Base-by-base conservation (phyloP, 2,113 vertebrate species). In the Mormyrus iriodes region DNA sequence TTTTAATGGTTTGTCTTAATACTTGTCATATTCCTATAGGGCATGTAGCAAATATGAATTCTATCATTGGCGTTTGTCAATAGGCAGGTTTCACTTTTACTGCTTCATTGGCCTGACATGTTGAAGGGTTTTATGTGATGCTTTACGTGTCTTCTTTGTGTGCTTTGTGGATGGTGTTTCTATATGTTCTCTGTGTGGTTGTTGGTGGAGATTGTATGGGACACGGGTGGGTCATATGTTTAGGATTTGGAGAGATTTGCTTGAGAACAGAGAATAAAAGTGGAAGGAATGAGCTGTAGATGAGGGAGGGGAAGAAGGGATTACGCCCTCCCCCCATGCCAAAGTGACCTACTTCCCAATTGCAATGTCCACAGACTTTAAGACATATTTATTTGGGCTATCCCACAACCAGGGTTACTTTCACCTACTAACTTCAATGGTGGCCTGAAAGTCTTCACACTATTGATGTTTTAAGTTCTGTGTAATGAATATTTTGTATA, bases 171-270 rank as follows among this genome's bases (percentile, higher is more conserved):
- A 44, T 58, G 39, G 86, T 88, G 19, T 46, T 12, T n/a, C 17
- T 53, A 10, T 19, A 48, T 76, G 88, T 73, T 88, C 58, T 83
- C 65, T 82, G 85, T 90, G 49, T 90, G 92, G 89, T 73, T 92
- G 52, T 92, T 92, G 90, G 58, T 91, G 91, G 90, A 92, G 94
- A 94, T 94, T 93, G 92, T 87, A 84, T 24, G 44, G 31, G 89
- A 69, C 90, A 90, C 15, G 84, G 21, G 53, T n/a, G 21, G 92
- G 93, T 95, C 94, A 95, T 95, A 94, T 92, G 94, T 92, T 93
- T 92, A 86, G 93, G 94, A 95, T 94, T 95, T 95, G 83, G 89
- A 90, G 90, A 92, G 93, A 93, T 95, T 95, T 95, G 90, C 88
- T 88, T 91, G 90, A 93, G 91, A 95, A 92, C 91, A 92, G 89